These are phyloP conservation scores for Chloroclystis v-ata DNA, from an alignment of 2,888 invertebrate genomes.

Conservation along the genomic window DNA sequence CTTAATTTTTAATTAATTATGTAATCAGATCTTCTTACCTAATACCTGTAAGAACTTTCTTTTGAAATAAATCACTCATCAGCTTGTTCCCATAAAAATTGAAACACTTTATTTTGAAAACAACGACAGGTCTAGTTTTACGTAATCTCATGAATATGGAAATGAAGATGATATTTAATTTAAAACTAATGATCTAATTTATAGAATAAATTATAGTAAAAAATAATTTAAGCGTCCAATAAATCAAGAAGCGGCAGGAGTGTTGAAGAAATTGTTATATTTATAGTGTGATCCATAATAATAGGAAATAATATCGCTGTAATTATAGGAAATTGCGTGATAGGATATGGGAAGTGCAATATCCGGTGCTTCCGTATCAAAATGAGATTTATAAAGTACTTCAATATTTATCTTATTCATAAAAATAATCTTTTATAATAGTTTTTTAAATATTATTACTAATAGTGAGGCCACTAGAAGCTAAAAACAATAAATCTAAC, in stretches of 20 bases:
- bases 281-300: too few relatives aligned
- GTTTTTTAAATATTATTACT: too few relatives aligned
- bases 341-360: background rate
- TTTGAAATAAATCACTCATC: conserved; percentile 27
- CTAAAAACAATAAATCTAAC: too few relatives aligned
- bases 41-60: conserved; percentile 24
- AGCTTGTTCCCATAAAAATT: background rate
- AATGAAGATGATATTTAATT: conserved; percentile 6
- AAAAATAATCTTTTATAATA: too few relatives aligned
- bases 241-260: background rate
- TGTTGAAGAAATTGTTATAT: background rate
- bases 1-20: conserved; percentile 13
- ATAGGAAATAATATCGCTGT: background rate
- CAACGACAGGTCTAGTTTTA: conserved; percentile 21
- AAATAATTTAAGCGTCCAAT: background rate
- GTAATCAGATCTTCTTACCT: background rate
- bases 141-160: conserved; percentile 26
- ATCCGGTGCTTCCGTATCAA: background rate
- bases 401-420: too few relatives aligned
- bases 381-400: too few relatives aligned
- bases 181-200: conserved; percentile 9
- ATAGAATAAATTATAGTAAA: background rate
- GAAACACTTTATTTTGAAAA: background rate
- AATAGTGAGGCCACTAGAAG: too few relatives aligned
- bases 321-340: background rate